Conservation (phyloP, 2,113 vertebrate species). For the Austrofundulus limnaeus region DNA sequence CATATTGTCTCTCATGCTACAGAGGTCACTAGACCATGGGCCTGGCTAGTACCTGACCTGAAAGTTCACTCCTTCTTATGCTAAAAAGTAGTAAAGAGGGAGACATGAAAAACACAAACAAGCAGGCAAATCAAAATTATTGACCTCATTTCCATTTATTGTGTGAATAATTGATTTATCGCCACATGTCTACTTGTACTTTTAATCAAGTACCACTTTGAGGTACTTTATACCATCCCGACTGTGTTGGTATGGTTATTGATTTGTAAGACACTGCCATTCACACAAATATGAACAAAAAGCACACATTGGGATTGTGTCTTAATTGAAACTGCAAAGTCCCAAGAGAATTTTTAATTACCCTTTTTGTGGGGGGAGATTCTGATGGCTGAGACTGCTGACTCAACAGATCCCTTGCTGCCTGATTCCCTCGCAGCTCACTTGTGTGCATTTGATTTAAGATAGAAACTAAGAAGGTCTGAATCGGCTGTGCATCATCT, state of each 20-base stretch:
- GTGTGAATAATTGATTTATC: too few species aligned
- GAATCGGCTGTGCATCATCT: constrained; percentile 48
- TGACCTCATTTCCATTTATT: too few species aligned
- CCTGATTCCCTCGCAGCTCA: constrained; percentile 27
- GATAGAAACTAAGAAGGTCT: constrained; percentile 42
- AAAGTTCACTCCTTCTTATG: too few species aligned
- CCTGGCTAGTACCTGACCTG: too few species aligned
- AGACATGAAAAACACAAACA: too few species aligned
- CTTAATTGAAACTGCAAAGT: constrained; percentile 43
- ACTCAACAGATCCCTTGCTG: constrained; percentile 51
- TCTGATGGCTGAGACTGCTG: constrained; percentile 50
- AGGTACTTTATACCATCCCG: too few species aligned
- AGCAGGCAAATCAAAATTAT: too few species aligned
- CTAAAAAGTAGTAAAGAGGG: too few species aligned
- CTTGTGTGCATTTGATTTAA: constrained; percentile 54
- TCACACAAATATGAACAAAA: constrained; percentile 36
- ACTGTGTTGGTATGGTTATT: neutral
- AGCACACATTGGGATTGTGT: constrained; percentile 18
- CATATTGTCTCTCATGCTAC: too few species aligned
- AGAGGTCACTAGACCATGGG: too few species aligned
- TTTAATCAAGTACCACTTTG: too few species aligned
- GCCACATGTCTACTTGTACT: too few species aligned
- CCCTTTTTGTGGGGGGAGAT: constrained; percentile 30
- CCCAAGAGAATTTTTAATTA: constrained; percentile 46
- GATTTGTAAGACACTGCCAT: constrained; percentile 3